These are phyloP conservation scores for Gymnothorax reevesii DNA, from an alignment of 2,797 vertebrate species.

Conservation along the genomic window DNA sequence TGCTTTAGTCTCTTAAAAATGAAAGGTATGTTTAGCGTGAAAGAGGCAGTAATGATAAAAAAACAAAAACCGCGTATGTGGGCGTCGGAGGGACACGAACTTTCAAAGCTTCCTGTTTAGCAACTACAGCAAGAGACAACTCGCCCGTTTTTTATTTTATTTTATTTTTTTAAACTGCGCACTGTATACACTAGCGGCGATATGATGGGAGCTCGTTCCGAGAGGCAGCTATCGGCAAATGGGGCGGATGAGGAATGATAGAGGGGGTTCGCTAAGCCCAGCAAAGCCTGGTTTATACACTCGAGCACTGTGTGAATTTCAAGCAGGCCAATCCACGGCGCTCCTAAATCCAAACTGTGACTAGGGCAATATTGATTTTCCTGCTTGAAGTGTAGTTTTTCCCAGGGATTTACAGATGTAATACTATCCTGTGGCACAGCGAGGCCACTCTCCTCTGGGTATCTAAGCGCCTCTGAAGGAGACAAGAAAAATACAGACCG, in stretches of 20 bases:
- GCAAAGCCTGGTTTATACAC: neutral
- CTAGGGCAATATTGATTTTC: slow-evolving; percentile 10
- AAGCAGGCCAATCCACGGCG: neutral
- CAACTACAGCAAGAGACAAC: neutral
- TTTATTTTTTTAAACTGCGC: neutral
- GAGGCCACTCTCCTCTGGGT: slow-evolving; percentile 1
- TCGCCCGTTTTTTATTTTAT: no score
- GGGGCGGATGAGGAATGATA: neutral
- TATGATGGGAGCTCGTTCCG: neutral
- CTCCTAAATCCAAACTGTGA: neutral
- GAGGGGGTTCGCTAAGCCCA: neutral
- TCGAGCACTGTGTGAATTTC: slow-evolving; percentile 1
- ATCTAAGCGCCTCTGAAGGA: neutral
- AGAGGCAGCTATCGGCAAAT: neutral
- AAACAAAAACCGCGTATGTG: neutral
- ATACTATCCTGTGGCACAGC: neutral
- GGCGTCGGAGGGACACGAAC: neutral
- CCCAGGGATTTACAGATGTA: slow-evolving; percentile 12
- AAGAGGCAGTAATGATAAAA: neutral
- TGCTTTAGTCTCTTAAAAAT: neutral
- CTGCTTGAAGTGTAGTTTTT: slow-evolving; percentile 8
- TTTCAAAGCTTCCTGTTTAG: neutral
- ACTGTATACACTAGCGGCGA: neutral
- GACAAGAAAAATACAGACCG: neutral
- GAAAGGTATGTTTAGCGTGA: neutral